A percentile compares a stretch with the other conserved stretches of the same genome.
These are phyloP conservation scores for Calosoma granatense DNA, from an alignment of 1,140 invertebrate species.

Conservation along the genomic window DNA sequence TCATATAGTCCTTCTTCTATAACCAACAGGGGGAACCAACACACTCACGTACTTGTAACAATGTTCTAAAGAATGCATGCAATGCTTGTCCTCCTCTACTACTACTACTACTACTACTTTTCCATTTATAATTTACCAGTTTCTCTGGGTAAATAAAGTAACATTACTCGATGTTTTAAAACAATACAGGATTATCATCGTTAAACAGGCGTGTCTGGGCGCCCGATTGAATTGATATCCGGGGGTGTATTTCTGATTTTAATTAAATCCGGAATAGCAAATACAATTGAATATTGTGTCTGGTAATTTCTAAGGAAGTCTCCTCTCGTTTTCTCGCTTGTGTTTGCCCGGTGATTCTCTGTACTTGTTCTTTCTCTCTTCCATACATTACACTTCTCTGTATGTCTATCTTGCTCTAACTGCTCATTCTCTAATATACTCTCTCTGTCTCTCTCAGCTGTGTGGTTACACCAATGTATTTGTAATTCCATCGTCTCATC, in stretches of 20 bases:
- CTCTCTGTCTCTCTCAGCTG: too few relatives aligned
- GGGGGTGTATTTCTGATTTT: conserved; percentile 4
- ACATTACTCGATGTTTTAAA: not conserved
- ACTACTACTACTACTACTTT: too few relatives aligned
- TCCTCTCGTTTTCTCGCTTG: not conserved
- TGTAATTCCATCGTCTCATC: not conserved
- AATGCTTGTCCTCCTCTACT: too few relatives aligned
- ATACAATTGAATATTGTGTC: conserved; percentile 9
- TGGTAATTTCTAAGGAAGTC: not conserved
- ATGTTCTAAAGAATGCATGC: not conserved
- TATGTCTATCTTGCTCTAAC: too few relatives aligned
- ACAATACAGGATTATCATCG: not conserved
- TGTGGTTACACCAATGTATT: too few relatives aligned
- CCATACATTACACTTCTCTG: not conserved
- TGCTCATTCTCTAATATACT: too few relatives aligned
- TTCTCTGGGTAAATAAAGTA: too few relatives aligned
- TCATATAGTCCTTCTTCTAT: conserved; percentile 1
- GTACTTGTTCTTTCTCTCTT: not conserved
- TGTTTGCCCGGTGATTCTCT: not conserved
- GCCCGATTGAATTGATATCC: conserved; percentile 2
- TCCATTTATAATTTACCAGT: too few relatives aligned
- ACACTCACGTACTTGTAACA: too few relatives aligned
- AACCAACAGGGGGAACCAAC: not conserved
- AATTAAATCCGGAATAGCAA: conserved; percentile 6
- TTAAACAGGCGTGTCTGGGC: conserved; percentile 1